Percentiles rank a stretch among this genome's conserved stretches.
These are phyloP conservation scores for Hoplostethus atlanticus DNA, from an alignment of 2,797 vertebrate species.

Conservation along the genomic window DNA sequence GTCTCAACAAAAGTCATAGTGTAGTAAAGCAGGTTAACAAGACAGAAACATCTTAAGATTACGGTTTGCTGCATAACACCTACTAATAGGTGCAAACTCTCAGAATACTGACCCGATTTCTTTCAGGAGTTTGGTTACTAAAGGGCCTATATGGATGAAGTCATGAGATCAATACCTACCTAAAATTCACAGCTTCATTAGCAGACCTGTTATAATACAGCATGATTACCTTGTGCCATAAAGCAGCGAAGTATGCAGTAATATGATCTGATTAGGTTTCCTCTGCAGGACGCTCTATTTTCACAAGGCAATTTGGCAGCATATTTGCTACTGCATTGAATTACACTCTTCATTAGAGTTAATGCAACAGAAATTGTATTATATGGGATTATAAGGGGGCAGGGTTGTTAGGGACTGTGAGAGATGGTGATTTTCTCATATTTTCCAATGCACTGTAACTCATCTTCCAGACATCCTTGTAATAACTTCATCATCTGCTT, in stretches of 20 bases:
- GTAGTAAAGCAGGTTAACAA: slow-evolving; percentile 65
- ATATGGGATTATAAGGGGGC: neutral
- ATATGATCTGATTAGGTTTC: slow-evolving; percentile 47
- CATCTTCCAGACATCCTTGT: slow-evolving; percentile 33
- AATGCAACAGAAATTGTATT: slow-evolving; percentile 8
- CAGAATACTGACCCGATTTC: neutral
- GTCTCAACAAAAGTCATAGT: slow-evolving; percentile 70
- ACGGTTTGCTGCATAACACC: slow-evolving; percentile 35
- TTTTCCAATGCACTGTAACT: slow-evolving; percentile 21
- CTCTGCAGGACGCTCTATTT: slow-evolving; percentile 7
- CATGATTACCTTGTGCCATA: slow-evolving; percentile 21
- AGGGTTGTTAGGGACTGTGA: neutral
- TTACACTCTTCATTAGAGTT: slow-evolving; percentile 22
- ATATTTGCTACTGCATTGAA: slow-evolving; percentile 25
- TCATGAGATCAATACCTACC: slow-evolving; percentile 14
- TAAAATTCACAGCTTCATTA: slow-evolving; percentile 38
- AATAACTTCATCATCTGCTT: slow-evolving; percentile 50
- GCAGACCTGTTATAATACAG: slow-evolving; percentile 15
- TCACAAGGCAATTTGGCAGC: slow-evolving; percentile 9
- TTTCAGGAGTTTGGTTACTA: slow-evolving; percentile 2
- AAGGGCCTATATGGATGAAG: slow-evolving; percentile 21
- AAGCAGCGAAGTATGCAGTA: slow-evolving; percentile 28
- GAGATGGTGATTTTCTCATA: slow-evolving; percentile 11
- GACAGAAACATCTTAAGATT: slow-evolving; percentile 21
- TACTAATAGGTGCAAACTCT: slow-evolving; percentile 15